Evolutionary conservation across 1,140 invertebrate species (phyloP).

Genomic region (Lithobius niger): DNA sequence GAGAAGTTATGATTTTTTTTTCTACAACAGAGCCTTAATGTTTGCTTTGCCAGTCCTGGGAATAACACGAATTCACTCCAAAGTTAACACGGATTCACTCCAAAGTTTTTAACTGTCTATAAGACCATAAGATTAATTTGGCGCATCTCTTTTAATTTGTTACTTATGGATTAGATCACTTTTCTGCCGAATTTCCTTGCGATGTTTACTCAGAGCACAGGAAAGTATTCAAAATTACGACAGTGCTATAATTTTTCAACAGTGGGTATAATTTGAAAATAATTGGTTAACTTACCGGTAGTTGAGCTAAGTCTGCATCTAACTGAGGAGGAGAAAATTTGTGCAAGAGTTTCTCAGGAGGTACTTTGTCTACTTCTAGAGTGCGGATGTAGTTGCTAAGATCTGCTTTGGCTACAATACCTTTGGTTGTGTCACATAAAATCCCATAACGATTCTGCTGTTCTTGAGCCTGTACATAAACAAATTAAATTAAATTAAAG

Average conservation of each 20-base stretch:
- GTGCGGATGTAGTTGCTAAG: constrained; percentile 55
- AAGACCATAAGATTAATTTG: no score
- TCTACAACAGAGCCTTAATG: no score
- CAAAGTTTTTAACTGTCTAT: no score
- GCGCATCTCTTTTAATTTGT: no score
- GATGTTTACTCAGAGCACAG: not conserved
- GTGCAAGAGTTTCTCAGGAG: constrained; percentile 41
- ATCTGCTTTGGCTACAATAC: constrained; percentile 52
- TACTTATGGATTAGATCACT: not conserved
- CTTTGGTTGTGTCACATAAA: constrained; percentile 51
- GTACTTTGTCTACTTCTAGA: constrained; percentile 28
- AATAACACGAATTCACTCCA: no score
- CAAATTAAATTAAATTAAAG: no score
- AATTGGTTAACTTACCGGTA: constrained; percentile 8
- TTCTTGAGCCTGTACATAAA: constrained; percentile 51
- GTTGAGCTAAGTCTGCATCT: constrained; percentile 16
- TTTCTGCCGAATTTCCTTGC: not conserved
- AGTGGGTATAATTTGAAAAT: not conserved
- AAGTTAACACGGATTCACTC: no score
- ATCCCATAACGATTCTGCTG: constrained; percentile 60
- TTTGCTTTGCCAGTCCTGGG: no score
- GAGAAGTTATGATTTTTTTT: no score
- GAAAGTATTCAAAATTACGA: not conserved
- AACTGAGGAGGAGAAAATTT: constrained; percentile 50
- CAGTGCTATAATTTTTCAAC: not conserved